Percentiles rank a stretch among this genome's conserved stretches.
Conservation (phyloP, 92 coral and sea anemone species). For the Montipora capitata region DNA sequence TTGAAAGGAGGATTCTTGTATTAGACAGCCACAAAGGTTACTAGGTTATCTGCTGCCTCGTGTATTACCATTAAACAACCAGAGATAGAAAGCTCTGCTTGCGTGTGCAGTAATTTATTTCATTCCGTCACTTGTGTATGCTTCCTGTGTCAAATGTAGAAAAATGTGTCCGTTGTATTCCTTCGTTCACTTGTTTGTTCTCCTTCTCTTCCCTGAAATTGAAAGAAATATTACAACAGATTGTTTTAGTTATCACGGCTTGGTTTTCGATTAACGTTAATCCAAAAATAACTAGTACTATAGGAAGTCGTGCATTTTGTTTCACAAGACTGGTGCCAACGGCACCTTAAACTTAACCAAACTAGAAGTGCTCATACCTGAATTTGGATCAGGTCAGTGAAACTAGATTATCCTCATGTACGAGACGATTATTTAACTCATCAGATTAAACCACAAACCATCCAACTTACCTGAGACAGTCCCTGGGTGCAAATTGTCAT, state of each 20-base stretch:
- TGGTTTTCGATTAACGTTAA: neutral
- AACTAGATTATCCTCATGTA: neutral
- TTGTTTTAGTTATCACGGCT: neutral
- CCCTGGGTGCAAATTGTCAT: constrained; percentile 9
- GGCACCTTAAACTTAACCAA: constrained; percentile 1
- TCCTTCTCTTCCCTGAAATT: neutral
- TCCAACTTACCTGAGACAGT: neutral
- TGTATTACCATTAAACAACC: too few relatives aligned
- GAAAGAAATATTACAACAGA: neutral
- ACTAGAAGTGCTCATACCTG: constrained; percentile 2
- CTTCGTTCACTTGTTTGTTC: constrained; percentile 1
- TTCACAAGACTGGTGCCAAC: constrained; percentile 1
- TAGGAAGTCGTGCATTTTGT: neutral
- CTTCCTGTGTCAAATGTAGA: too few relatives aligned
- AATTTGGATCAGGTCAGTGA: constrained; percentile 5
- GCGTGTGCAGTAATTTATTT: too few relatives aligned
- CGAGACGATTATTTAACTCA: neutral
- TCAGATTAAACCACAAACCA: constrained; percentile 14
- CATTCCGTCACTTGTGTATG: too few relatives aligned
- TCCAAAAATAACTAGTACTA: constrained; percentile 1
- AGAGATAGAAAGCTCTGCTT: too few relatives aligned
- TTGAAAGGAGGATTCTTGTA: neutral
- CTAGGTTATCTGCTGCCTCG: neutral
- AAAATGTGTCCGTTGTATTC: too few relatives aligned
- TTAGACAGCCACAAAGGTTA: neutral